Conservation (phyloP, 2,888 invertebrate species). For the Dasysyrphus tricinctus region DNA sequence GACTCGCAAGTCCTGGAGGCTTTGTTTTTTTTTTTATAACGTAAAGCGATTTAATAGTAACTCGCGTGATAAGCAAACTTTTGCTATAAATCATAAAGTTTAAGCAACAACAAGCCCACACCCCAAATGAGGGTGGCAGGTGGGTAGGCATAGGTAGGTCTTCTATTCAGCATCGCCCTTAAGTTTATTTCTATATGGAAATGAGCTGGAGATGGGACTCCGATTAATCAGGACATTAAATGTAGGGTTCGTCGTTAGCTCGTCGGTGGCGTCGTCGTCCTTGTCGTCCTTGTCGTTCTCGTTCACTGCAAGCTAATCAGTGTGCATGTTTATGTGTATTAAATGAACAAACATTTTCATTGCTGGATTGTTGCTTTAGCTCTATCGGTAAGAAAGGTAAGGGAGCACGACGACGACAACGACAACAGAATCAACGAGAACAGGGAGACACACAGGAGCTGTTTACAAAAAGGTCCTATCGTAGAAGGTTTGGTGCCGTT, state of each 20-base stretch:
- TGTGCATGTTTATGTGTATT: constrained; percentile 66
- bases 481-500: constrained; percentile 15
- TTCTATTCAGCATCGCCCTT: constrained; percentile 8
- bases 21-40: constrained; percentile 31
- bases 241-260: constrained; percentile 42
- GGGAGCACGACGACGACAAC: constrained; percentile 11
- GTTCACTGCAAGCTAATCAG: constrained; percentile 69
- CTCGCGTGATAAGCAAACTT: constrained; percentile 61
- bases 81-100: constrained; percentile 57
- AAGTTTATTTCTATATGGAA: constrained; percentile 48
- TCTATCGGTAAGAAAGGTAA: background rate
- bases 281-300: constrained; percentile 9
- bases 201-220: constrained; percentile 54
- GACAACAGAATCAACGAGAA: constrained; percentile 5
- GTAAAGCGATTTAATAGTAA: constrained; percentile 44
- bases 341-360: constrained; percentile 65
- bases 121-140: constrained; percentile 3
- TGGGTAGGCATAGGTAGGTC: background rate
- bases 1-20: background rate
- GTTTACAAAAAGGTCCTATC: constrained; percentile 34
- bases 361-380: constrained; percentile 42
- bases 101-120: constrained; percentile 32
- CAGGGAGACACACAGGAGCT: constrained; percentile 19
- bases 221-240: constrained; percentile 72
- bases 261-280: background rate